Evolutionary conservation across 2,797 vertebrate genomes (phyloP).

Genomic region (Syndactyla subalaris): DNA sequence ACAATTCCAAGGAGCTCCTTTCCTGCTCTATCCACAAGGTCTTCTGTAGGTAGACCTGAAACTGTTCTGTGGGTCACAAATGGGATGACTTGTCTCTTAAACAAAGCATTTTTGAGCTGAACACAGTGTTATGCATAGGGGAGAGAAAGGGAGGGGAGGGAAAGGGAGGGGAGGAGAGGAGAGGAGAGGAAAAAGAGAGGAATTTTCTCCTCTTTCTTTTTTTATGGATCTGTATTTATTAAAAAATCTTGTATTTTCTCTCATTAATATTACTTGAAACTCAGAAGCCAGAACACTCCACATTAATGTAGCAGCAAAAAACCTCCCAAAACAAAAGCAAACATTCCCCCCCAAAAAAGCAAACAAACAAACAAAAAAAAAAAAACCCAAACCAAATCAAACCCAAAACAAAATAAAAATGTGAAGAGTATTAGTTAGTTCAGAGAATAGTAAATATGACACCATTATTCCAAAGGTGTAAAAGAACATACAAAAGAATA

Average conservation of each 20-base stretch:
- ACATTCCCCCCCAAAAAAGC: not conserved
- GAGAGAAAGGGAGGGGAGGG: not conserved
- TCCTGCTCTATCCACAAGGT: not conserved
- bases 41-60: not conserved
- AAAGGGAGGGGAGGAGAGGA: not conserved
- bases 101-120: not conserved
- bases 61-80: not conserved
- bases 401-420: not conserved
- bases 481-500: slow-evolving; percentile 19
- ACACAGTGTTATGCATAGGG: not conserved
- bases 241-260: not conserved
- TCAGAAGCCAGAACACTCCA: not conserved
- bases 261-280: not conserved
- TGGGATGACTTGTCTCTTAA: not conserved
- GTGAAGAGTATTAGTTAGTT: not conserved
- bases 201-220: not conserved
- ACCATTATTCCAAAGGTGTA: not conserved
- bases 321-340: too few relatives aligned
- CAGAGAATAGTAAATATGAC: not conserved
- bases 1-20: not conserved
- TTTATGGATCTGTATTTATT: not conserved
- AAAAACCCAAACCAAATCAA: not conserved
- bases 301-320: not conserved
- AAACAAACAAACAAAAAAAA: too few relatives aligned
- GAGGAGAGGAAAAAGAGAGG: not conserved